These are phyloP conservation scores for Lithophane leautieri DNA, from an alignment of 2,888 invertebrate species.

Conservation along the genomic window DNA sequence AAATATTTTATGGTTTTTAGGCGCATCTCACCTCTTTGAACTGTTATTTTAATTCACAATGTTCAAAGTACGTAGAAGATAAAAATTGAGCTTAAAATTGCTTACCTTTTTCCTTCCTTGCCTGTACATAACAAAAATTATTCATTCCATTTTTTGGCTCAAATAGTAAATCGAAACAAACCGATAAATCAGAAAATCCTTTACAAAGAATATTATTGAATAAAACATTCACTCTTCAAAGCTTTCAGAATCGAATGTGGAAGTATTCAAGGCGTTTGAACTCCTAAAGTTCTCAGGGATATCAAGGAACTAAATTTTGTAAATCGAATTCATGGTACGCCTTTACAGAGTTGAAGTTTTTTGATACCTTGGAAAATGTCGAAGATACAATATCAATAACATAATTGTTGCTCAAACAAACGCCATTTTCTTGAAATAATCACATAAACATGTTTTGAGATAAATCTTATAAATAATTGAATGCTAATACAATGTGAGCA, in stretches of 20 bases:
- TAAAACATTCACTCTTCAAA: constrained; percentile 56
- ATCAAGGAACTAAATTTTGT: constrained; percentile 9
- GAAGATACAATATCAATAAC: constrained; percentile 1
- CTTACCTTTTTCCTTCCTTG: too few relatives aligned
- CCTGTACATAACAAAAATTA: not conserved
- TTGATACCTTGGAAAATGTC: not conserved
- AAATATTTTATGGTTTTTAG: too few relatives aligned
- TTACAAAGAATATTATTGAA: constrained; percentile 48
- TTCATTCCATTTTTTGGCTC: not conserved
- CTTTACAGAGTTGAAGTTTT: constrained; percentile 4
- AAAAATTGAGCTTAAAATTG: too few relatives aligned
- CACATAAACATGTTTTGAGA: not conserved
- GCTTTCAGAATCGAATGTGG: constrained; percentile 38
- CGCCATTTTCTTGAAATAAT: not conserved
- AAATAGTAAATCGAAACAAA: constrained; percentile 2
- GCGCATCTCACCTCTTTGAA: not conserved
- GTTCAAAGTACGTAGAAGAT: too few relatives aligned
- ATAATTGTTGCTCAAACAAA: not conserved
- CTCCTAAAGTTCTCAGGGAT: constrained; percentile 29
- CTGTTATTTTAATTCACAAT: not conserved
- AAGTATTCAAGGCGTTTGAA: constrained; percentile 32
- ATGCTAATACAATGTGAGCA: constrained; percentile 20
- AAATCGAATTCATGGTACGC: constrained; percentile 26
- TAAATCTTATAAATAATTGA: constrained; percentile 19
- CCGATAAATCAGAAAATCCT: constrained; percentile 5